Conservation (phyloP, 2,888 invertebrate genomes). For the Nephrotoma guestfalica region DNA sequence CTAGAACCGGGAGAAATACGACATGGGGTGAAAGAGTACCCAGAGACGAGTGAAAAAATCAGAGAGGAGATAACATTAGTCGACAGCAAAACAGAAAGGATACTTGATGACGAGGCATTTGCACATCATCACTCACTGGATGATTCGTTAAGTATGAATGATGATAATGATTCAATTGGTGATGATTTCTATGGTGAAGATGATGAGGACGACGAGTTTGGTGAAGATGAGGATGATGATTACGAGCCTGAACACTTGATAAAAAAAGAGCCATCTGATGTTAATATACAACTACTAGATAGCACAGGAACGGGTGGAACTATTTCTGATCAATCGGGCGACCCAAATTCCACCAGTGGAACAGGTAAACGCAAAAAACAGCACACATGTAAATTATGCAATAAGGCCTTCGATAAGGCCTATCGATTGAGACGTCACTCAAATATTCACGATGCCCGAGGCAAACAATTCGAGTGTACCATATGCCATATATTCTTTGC, state of each 20-base stretch:
- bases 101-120: background rate
- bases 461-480: constrained; percentile 20
- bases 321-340: background rate
- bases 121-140: background rate
- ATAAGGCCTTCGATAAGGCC: constrained; percentile 33
- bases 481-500: constrained; percentile 19
- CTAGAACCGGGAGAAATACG: constrained; percentile 15
- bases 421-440: constrained; percentile 29
- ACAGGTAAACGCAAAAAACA: constrained; percentile 14
- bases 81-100: background rate
- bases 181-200: background rate
- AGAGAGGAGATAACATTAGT: background rate
- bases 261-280: constrained; percentile 13
- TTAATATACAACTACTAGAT: background rate
- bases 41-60: background rate
- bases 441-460: constrained; percentile 17
- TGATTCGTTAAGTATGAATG: background rate
- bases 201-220: constrained; percentile 4
- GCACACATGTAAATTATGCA: constrained; percentile 31
- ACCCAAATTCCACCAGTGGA: constrained; percentile 15
- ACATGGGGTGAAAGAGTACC: constrained; percentile 12
- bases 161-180: background rate
- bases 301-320: background rate
- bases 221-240: constrained; percentile 20
- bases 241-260: constrained; percentile 13